phyloP scores from a whole-genome alignment of 2,888 invertebrate genomes.

The Acanthopleura granulata region DNA sequence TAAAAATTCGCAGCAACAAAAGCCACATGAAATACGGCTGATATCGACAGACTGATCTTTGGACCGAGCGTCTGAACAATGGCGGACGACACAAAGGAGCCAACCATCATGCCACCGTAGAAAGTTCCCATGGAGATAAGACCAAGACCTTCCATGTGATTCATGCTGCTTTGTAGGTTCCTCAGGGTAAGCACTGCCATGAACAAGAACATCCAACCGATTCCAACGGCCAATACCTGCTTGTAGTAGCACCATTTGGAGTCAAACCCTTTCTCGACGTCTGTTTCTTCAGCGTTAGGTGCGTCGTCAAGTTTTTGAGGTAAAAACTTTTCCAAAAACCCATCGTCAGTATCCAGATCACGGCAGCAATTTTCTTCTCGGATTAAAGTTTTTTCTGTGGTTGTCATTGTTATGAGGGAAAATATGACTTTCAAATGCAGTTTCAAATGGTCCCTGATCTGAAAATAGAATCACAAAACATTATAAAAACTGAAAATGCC shows the following conservation, averaged over 20 bases:
- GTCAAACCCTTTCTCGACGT: neutral
- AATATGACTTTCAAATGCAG: no score
- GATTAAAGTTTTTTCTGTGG: no score
- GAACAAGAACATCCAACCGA: conserved; percentile 7
- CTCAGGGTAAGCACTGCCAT: neutral
- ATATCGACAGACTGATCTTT: neutral
- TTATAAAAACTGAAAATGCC: no score
- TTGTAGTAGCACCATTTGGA: conserved; percentile 7
- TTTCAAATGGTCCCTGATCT: no score
- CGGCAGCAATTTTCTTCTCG: no score
- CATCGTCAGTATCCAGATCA: no score
- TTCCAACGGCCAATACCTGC: neutral
- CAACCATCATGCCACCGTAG: conserved; percentile 7
- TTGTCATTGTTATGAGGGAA: no score
- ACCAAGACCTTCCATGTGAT: neutral
- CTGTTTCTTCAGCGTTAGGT: no score
- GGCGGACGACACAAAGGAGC: neutral
- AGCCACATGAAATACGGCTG: neutral
- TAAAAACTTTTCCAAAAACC: no score
- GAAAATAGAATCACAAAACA: no score
- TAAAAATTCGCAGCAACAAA: conserved; percentile 8
- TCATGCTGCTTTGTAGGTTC: conserved; percentile 9
- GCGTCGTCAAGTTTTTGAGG: no score
- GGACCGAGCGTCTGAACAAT: conserved; percentile 7
- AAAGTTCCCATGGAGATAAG: neutral